Conservation (phyloP, 2,797 vertebrate species). For the Adrianichthys oophorus region DNA sequence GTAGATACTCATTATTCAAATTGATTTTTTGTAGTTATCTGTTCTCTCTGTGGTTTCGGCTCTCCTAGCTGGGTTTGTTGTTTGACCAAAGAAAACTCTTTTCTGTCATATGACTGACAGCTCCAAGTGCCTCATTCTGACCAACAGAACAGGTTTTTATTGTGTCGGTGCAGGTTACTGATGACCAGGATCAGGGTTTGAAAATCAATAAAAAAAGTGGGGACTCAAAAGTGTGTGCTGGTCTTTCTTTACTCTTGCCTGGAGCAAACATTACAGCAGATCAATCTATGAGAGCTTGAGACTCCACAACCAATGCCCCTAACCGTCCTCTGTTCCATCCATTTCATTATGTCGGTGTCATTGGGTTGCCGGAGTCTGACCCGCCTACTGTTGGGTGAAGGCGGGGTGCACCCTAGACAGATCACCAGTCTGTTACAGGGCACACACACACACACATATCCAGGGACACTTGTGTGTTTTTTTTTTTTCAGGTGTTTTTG, state of each 20-base stretch:
- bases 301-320: too few species aligned
- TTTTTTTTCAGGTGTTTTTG: too few species aligned
- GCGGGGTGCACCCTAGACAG: too few species aligned
- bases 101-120: conserved; percentile 49
- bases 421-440: too few species aligned
- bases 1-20: conserved; percentile 43
- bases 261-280: too few species aligned
- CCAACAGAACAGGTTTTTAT: conserved; percentile 49
- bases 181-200: conserved; percentile 66
- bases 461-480: too few species aligned
- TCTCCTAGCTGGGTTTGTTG: conserved; percentile 44
- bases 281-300: too few species aligned
- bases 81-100: conserved; percentile 66
- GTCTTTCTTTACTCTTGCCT: conserved; percentile 1
- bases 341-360: too few species aligned
- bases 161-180: conserved; percentile 62
- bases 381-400: too few species aligned
- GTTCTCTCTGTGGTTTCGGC: conserved; percentile 69
- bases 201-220: conserved; percentile 62
- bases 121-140: conserved; percentile 76
- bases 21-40: conserved; percentile 38
- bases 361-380: too few species aligned
- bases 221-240: conserved; percentile 38
- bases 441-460: too few species aligned
- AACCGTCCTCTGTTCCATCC: too few species aligned